phyloP scores from a whole-genome alignment of 2,888 invertebrate genomes.

The Lithodes maja region DNA sequence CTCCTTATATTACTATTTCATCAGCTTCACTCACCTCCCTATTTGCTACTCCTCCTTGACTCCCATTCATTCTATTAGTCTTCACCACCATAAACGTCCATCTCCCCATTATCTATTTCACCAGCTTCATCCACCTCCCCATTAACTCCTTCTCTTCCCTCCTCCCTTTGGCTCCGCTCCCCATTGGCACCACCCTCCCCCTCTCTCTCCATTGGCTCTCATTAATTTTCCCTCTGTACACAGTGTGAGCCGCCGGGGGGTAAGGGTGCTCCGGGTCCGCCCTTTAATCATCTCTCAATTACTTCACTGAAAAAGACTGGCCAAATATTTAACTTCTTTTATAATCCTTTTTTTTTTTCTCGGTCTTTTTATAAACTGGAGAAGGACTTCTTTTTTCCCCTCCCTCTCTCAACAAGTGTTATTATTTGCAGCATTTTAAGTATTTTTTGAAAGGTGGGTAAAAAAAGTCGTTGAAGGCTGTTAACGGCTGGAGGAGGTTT shows the following conservation, averaged over 20 bases:
- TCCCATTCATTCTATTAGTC: slow-evolving; percentile 7
- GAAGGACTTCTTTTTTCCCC: no score
- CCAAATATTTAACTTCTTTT: slow-evolving; percentile 16
- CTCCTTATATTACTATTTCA: not conserved
- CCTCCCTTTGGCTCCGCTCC: slow-evolving; percentile 1
- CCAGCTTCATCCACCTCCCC: not conserved
- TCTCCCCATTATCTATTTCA: not conserved
- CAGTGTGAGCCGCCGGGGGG: not conserved
- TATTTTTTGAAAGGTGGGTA: not conserved
- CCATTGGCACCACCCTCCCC: not conserved
- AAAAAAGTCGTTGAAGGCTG: not conserved
- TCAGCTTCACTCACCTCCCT: not conserved
- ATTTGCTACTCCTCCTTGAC: not conserved
- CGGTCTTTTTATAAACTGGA: no score
- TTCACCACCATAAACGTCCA: not conserved
- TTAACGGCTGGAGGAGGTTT: slow-evolving; percentile 10
- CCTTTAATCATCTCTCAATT: slow-evolving; percentile 17
- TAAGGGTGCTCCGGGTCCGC: not conserved
- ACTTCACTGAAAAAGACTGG: slow-evolving; percentile 13
- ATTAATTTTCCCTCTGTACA: not conserved
- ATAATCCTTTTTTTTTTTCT: not conserved
- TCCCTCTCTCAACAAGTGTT: no score
- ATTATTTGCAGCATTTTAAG: no score
- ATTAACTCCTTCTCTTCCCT: slow-evolving; percentile 11
- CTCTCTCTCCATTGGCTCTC: not conserved